Evolutionary conservation across 2,888 invertebrate species (phyloP), one percentile per base, ranked within the genome.

Genomic region (Liopterus haemorrhoidalis): DNA sequence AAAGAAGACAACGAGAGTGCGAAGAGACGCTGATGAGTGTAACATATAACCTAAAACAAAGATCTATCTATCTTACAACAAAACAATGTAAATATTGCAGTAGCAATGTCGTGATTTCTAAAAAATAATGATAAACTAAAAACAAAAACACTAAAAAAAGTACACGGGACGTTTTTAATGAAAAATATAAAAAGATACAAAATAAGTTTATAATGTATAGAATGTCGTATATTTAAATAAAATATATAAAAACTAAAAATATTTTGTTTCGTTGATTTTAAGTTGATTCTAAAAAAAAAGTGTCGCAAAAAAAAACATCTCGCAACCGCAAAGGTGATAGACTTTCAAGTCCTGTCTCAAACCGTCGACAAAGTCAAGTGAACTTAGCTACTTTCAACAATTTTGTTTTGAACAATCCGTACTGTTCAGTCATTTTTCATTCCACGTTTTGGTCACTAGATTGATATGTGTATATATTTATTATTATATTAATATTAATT

Each of bases 401-500:
- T 32, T 37, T 47, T 37, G 31, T 47, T 41, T 41, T 41, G 41
- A 54, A 60, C 51, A 53, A 57, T 59, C 62, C 61, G 59, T 61
- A 59, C 58, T 58, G 56, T 57, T 57, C 54, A 53, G 54, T 50
- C 43, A 47, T 53, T 54, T 50, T 55, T 56, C 49, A 53, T 55
- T 56, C 55, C 56, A 54, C 56, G 53, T 58, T 54, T 57, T 57
- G 57, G 55, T 58, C 56, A 57, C 40, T 58, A 58, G 54, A 55
- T 54, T 43, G 40, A 47, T 53, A 53, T 63, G 61, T 67, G 66
- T 67, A 66, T 59, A 64, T 66, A 67, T 64, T 66, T 65, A 66
- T 65, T 64, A 65, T 64, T 65, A 65, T 63, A 60, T 61, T 61
- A 60, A 60, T 60, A 58, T 62, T 64, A 64, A 62, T 64, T 63